Conservation (phyloP, 2,888 invertebrate genomes). For the Caradrina kadenii region DNA sequence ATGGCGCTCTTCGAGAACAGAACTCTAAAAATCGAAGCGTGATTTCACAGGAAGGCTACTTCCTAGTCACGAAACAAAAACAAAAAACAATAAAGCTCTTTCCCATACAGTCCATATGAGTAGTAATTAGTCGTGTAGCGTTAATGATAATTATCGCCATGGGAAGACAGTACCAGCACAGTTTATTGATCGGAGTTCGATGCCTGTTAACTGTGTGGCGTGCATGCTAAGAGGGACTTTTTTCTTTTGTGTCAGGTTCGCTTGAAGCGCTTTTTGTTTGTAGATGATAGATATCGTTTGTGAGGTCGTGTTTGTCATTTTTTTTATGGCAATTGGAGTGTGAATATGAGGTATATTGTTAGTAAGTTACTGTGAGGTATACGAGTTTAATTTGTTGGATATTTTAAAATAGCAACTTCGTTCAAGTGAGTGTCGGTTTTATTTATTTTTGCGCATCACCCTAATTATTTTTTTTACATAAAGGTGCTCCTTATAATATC, state of each 20-base stretch:
- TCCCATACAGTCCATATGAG: conserved; percentile 48
- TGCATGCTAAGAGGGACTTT: conserved; percentile 69
- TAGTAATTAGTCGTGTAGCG: conserved; percentile 67
- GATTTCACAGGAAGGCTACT: conserved; percentile 33
- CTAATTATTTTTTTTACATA: too few relatives aligned
- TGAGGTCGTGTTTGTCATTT: conserved; percentile 21
- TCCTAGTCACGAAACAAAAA: conserved; percentile 47
- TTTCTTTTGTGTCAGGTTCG: conserved; percentile 54
- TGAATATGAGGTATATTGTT: conserved; percentile 9
- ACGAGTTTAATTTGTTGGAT: too few relatives aligned
- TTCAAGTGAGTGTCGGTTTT: too few relatives aligned
- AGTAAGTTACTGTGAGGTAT: background rate
- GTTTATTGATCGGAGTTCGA: conserved; percentile 76
- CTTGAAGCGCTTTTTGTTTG: conserved; percentile 47
- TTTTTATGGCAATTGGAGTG: conserved; percentile 13
- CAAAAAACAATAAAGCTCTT: conserved; percentile 52
- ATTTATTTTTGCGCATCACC: too few relatives aligned
- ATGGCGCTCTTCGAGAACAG: too few relatives aligned
- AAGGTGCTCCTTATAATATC: too few relatives aligned
- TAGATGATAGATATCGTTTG: conserved; percentile 50
- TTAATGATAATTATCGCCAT: conserved; percentile 69
- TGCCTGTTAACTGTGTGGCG: conserved; percentile 67
- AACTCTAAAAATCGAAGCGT: conserved; percentile 22
- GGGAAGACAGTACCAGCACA: conserved; percentile 65
- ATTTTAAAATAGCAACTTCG: too few relatives aligned